Percentiles rank a stretch among this genome's conserved stretches.
Evolutionary conservation across 2,797 vertebrate genomes (phyloP).

Genomic region (Scolopax bukidnonensis): DNA sequence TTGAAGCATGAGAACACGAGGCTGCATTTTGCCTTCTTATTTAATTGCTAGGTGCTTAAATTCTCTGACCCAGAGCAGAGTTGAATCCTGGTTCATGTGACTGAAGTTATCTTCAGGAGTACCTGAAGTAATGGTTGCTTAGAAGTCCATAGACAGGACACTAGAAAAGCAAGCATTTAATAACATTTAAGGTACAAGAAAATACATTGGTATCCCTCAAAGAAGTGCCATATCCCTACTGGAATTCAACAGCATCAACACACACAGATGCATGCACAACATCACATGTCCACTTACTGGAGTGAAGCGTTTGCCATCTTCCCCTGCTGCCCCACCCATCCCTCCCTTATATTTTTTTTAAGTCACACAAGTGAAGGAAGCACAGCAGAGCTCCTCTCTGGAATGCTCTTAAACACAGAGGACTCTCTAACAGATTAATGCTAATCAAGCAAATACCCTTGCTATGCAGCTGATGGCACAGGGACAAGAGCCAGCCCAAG

Average conservation of each 20-base stretch:
- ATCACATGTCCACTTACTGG: background rate
- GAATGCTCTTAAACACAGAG: background rate
- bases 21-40: background rate
- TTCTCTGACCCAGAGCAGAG: background rate
- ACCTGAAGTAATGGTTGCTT: background rate
- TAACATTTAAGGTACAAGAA: background rate
- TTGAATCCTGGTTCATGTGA: background rate
- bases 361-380: background rate
- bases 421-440: background rate
- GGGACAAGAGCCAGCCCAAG: background rate
- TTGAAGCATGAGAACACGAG: background rate
- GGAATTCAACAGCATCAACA: background rate
- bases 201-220: background rate
- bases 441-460: background rate
- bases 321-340: accelerated
- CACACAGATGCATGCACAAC: accelerated
- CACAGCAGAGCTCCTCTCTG: background rate
- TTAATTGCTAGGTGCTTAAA: background rate
- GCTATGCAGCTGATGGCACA: background rate
- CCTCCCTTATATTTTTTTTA: background rate
- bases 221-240: background rate
- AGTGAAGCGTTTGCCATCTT: background rate
- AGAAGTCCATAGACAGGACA: background rate
- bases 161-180: background rate
- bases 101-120: background rate